Evolutionary conservation across 2,888 invertebrate species (phyloP).

Genomic region (Phaedon cochleariae): DNA sequence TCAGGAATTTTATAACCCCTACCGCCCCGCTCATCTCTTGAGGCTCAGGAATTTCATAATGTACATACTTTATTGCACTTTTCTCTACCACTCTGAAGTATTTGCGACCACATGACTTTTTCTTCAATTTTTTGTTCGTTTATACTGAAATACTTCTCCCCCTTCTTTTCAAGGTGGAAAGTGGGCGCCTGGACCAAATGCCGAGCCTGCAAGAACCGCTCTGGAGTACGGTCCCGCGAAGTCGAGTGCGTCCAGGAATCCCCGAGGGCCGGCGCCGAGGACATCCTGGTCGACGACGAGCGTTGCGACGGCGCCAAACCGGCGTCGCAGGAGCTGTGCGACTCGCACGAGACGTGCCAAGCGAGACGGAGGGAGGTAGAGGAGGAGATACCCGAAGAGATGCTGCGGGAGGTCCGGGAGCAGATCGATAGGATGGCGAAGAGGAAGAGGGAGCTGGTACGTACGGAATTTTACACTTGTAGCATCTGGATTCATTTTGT

Average conservation of each 20-base stretch:
- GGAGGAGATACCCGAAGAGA: conserved; percentile 47
- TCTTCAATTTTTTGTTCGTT: too few species aligned
- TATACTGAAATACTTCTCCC: too few species aligned
- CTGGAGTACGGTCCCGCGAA: conserved; percentile 61
- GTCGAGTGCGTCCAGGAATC: conserved; percentile 64
- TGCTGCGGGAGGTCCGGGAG: conserved; percentile 53
- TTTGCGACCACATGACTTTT: too few species aligned
- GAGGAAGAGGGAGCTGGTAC: conserved; percentile 34
- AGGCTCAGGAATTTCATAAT: too few species aligned
- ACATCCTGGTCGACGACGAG: conserved; percentile 59
- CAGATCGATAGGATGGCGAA: conserved; percentile 48
- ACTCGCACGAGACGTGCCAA: conserved; percentile 54
- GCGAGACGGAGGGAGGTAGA: conserved; percentile 39
- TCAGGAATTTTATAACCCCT: too few species aligned
- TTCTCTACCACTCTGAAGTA: too few species aligned
- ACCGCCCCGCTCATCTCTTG: too few species aligned
- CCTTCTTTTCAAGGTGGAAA: conserved; percentile 65
- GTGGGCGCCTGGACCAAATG: conserved; percentile 72
- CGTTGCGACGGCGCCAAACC: conserved; percentile 55
- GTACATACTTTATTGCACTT: too few species aligned
- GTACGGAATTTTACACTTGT: not conserved
- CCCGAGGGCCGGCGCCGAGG: conserved; percentile 61
- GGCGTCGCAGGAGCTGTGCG: conserved; percentile 57
- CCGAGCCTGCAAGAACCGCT: conserved; percentile 64
- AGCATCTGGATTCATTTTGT: too few species aligned